Base-by-base conservation (phyloP, 2,113 vertebrate genomes). In the Ancistrus triradiatus region DNA sequence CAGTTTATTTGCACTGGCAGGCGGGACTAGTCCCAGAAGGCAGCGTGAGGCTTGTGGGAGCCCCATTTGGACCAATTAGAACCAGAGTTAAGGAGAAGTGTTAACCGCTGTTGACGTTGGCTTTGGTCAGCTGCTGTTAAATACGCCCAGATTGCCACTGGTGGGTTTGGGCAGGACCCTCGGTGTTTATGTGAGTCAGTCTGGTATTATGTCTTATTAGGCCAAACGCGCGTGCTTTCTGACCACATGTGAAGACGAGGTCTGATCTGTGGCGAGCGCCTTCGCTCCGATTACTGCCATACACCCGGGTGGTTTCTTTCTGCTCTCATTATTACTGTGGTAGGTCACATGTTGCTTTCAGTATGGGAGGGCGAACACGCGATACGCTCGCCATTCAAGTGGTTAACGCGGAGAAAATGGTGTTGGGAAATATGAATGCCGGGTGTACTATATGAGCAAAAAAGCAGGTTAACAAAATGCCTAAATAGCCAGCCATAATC, bases 1-100 rank as follows among this genome's bases (percentile, higher is more conserved):
- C 80, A 78, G 79, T 83, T 66, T 90, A 86, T 93, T 94, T 92
- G 85, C 76, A 79, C 88, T 94, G 91, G 92, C 91, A 61, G 63
- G 17, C 5, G 63, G 77, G 55, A 62, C 65, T 60, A 85, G 78
- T 81, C 85, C 86, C 83, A 76, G 77, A 82, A 77, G 84, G 79
- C 73, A 69, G 57, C 57, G 69, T 52, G 49, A 43, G 73, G 46
- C 62, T 64, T 64, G 59, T 70, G 31, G 56, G 67, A 75, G 69
- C 46, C 69, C 59, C 74, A 66, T 80, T 83, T 80, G 69, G 79
- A 81, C 79, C 83, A 85, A 86, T 83, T 84, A 84, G 77, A 71
- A 70, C 72, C 76, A 74, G 74, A 51, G 71, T 63, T 63, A 71
- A 62, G 44, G 46, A 81, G 77, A 78, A 70, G 69, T 72, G 73